A percentile compares a stretch with the other conserved stretches of the same genome.
phyloP scores from a whole-genome alignment of 2,888 invertebrate species.

The Brachyopa scutellaris region DNA sequence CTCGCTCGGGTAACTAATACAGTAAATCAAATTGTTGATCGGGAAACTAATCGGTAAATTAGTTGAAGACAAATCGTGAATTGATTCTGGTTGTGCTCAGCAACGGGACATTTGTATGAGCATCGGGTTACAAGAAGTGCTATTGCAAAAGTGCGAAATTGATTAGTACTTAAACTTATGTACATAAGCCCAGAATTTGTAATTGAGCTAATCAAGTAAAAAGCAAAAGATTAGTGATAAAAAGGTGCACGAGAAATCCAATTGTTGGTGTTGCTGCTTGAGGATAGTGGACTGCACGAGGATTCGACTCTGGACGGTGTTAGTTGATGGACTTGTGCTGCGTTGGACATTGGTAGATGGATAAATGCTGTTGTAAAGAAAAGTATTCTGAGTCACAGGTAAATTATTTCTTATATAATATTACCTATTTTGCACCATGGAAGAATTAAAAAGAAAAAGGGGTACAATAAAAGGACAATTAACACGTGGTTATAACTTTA shows the following conservation, averaged over 20 bases:
- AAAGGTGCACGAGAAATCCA: not conserved
- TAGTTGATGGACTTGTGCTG: not conserved
- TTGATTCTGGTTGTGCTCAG: not conserved
- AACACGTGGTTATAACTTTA: conserved; percentile 4
- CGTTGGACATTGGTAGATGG: not conserved
- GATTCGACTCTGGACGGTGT: not conserved
- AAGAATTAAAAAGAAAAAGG: conserved; percentile 11
- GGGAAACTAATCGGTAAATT: conserved; percentile 4
- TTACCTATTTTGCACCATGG: not conserved
- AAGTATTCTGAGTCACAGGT: not conserved
- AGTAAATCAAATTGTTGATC: not conserved
- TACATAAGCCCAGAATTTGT: too few species aligned
- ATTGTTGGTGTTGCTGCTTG: not conserved
- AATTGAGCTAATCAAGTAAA: too few species aligned
- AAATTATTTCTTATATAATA: not conserved
- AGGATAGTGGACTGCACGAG: not conserved
- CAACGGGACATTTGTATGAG: not conserved
- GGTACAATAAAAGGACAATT: conserved; percentile 3
- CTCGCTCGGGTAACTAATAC: too few species aligned
- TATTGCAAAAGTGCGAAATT: too few species aligned
- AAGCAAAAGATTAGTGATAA: not conserved
- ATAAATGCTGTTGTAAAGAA: not conserved
- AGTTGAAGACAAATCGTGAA: not conserved
- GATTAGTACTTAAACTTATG: too few species aligned
- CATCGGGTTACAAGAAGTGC: not conserved